phyloP scores from a whole-genome alignment of 1,140 invertebrate genomes.

The Megathymus violae region DNA sequence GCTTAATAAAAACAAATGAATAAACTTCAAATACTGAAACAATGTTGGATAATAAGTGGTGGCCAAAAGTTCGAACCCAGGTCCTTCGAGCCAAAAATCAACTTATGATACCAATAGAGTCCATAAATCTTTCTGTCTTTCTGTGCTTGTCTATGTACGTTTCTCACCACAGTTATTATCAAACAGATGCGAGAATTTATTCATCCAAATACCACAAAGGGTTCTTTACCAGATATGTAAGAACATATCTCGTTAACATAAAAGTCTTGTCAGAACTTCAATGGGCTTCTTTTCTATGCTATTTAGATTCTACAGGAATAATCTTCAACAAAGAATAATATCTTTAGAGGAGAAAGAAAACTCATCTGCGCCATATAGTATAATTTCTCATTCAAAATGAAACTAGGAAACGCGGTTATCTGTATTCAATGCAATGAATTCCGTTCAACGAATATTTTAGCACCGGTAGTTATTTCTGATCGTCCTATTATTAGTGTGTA shows the following conservation, averaged over 20 bases:
- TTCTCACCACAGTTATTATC: too few relatives aligned
- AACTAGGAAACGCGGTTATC: slow-evolving; percentile 6
- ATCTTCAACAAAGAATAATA: neutral
- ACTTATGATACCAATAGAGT: too few relatives aligned
- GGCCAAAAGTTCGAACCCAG: too few relatives aligned
- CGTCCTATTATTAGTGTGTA: neutral
- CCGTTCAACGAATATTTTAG: neutral
- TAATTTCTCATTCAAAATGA: slow-evolving; percentile 5
- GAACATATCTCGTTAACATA: neutral
- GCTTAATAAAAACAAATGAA: too few relatives aligned
- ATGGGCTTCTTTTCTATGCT: neutral
- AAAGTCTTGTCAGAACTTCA: neutral
- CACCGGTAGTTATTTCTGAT: neutral
- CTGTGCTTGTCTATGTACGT: too few relatives aligned
- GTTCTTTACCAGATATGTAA: neutral
- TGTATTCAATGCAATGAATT: slow-evolving; percentile 3
- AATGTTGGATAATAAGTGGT: too few relatives aligned
- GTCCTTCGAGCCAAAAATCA: too few relatives aligned
- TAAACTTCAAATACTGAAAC: too few relatives aligned
- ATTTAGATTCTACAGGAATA: neutral
- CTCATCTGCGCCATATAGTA: neutral
- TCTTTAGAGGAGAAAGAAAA: neutral
- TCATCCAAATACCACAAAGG: neutral
- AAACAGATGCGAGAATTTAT: too few relatives aligned
- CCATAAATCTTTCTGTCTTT: too few relatives aligned